Evolutionary conservation across 2,797 vertebrate genomes (phyloP), one percentile per base, ranked within the genome.

Genomic region (Prunella strophiata): DNA sequence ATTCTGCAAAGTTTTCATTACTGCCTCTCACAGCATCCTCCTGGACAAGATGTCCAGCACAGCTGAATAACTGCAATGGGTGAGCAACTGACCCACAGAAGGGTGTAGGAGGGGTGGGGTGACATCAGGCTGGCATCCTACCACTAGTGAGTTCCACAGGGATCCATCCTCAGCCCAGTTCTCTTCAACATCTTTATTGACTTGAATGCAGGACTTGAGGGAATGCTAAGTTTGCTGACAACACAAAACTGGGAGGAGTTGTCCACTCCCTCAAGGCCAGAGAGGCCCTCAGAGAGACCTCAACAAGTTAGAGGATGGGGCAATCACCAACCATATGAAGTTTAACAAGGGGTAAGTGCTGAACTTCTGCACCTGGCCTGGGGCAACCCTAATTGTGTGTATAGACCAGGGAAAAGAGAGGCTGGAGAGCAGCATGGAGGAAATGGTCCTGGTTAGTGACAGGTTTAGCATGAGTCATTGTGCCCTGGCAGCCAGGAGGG

Each of bases 21-120:
- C 12, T 58, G 7, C 4, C 7, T 51, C 15, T 38, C 32, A 17
- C 27, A n/a, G 23, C 7, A 29, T 45, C 54, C 7, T 13, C 65
- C 45, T 45, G 45, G 15, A 38, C 12, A 23, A 51, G n/a, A 58
- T 20, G 16, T 23, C 23, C n/a, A 76, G 27, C 38, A 19, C 16
- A 45, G n/a, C 13, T 52, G 27, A 68, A 38, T 38, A 61, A 38
- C 16, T 0, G 1, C 0, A 1, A 15, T 15, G 48, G 16, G 25
- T 25, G 29, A 61, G 34, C 7, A 30, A 6, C 5, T 34, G 29
- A 23, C 18, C 12, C 21, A 38, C 5, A 54, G 48, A 54, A 34
- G 4, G 4, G 15, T n/a, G 17, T 14, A 17, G 13, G 17, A 8
- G 25, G 26, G 25, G 26, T 29, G 11, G 10, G 13, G 13, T 70